Percentiles rank a stretch among this genome's conserved stretches.
These are phyloP conservation scores for Furcula furcula DNA, from an alignment of 2,888 invertebrate genomes.

Conservation along the genomic window DNA sequence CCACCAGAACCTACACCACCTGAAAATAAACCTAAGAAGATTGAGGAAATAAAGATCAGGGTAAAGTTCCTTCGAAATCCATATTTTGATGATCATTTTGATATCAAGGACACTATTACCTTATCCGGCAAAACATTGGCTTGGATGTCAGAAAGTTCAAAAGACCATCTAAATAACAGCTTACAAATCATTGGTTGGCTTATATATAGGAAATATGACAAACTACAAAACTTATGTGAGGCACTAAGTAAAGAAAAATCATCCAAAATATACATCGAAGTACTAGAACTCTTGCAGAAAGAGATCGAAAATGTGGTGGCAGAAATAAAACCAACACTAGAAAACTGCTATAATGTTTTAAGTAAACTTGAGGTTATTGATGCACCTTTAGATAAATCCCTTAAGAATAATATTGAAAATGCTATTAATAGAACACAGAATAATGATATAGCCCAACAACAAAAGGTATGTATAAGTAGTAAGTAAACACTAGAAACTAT, in stretches of 20 bases:
- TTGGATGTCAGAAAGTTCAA: conserved; percentile 77
- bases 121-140: conserved; percentile 92
- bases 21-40: conserved; percentile 53
- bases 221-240: conserved; percentile 47
- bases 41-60: conserved; percentile 87
- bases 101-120: conserved; percentile 86
- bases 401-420: conserved; percentile 77
- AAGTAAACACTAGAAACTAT: too few relatives aligned
- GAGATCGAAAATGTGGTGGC: conserved; percentile 33
- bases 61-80: conserved; percentile 90
- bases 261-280: conserved; percentile 54
- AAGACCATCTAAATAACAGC: conserved; percentile 78
- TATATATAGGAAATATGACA: conserved; percentile 85
- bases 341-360: conserved; percentile 45
- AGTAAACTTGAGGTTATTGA: conserved; percentile 27
- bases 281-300: conserved; percentile 49
- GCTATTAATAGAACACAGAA: conserved; percentile 79
- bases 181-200: conserved; percentile 85
- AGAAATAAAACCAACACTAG: conserved; percentile 37
- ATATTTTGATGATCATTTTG: conserved; percentile 95
- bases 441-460: conserved; percentile 81
- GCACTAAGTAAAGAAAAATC: conserved; percentile 35
- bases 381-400: conserved; percentile 60
- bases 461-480: conserved; percentile 66
- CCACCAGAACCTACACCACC: conserved; percentile 34